Conservation (phyloP, 2,888 invertebrate species). For the Euproctis similis region DNA sequence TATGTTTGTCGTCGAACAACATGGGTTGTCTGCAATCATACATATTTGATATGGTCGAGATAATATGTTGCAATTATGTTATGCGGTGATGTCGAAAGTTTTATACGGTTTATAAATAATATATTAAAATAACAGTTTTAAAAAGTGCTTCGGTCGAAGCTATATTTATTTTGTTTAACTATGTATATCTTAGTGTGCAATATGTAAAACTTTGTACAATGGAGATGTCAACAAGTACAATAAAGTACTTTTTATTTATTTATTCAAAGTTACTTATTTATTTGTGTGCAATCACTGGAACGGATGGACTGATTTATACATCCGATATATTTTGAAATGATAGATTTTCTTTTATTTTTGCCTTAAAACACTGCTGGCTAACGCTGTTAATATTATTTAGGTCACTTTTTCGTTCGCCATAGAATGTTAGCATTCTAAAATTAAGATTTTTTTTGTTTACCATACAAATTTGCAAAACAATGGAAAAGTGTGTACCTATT, state of each 20-base stretch:
- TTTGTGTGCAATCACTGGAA: slow-evolving; percentile 57
- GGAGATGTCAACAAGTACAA: slow-evolving; percentile 28
- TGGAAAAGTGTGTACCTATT: slow-evolving; percentile 72
- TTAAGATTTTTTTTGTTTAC: slow-evolving; percentile 41
- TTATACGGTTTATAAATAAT: slow-evolving; percentile 27
- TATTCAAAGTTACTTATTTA: slow-evolving; percentile 35
- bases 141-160: slow-evolving; percentile 27
- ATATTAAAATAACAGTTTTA: slow-evolving; percentile 21
- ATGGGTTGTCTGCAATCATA: slow-evolving; percentile 27
- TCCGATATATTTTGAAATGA: slow-evolving; percentile 39
- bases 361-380: slow-evolving; percentile 33
- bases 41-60: slow-evolving; percentile 33
- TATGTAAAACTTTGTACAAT: slow-evolving; percentile 27
- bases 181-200: slow-evolving; percentile 26
- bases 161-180: slow-evolving; percentile 30
- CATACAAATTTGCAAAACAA: slow-evolving; percentile 62
- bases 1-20: slow-evolving; percentile 32
- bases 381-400: slow-evolving; percentile 39
- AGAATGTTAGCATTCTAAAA: slow-evolving; percentile 27
- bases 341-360: slow-evolving; percentile 31
- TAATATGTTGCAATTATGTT: slow-evolving; percentile 36
- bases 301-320: slow-evolving; percentile 67
- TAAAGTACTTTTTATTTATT: slow-evolving; percentile 45
- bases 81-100: slow-evolving; percentile 26
- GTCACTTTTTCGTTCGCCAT: slow-evolving; percentile 41